These are phyloP conservation scores for Chromoteleia sp. DNA, from an alignment of 2,888 invertebrate genomes.

Conservation along the genomic window DNA sequence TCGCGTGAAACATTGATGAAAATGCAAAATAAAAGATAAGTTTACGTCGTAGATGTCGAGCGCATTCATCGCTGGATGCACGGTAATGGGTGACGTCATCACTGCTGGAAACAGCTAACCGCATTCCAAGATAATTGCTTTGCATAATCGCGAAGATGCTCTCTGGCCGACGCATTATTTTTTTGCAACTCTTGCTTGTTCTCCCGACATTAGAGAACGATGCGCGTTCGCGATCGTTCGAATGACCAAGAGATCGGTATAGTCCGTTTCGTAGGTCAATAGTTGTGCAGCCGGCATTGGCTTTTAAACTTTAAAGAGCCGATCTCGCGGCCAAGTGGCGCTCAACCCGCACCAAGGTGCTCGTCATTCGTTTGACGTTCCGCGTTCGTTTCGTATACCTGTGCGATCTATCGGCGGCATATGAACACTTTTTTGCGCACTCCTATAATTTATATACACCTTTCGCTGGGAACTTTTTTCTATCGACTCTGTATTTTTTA, in stretches of 20 bases:
- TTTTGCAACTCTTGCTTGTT: conserved; percentile 31
- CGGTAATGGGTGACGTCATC: conserved; percentile 77
- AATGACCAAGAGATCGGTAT: conserved; percentile 47
- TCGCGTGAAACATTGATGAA: conserved; percentile 12
- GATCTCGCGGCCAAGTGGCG: conserved; percentile 75
- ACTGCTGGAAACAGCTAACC: conserved; percentile 82
- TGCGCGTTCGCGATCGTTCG: conserved; percentile 11
- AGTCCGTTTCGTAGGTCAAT: conserved; percentile 74
- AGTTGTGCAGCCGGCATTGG: conserved; percentile 77
- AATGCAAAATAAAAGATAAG: conserved; percentile 14
- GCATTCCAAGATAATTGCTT: conserved; percentile 84
- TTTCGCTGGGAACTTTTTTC: no score
- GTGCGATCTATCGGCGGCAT: no score
- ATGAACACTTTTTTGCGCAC: no score
- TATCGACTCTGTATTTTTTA: no score
- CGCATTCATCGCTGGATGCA: conserved; percentile 66
- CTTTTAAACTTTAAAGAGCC: conserved; percentile 84
- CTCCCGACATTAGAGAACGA: conserved; percentile 37
- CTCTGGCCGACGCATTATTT: conserved; percentile 39
- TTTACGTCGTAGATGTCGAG: conserved; percentile 60
- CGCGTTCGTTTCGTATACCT: no score
- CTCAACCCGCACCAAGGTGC: conserved; percentile 73
- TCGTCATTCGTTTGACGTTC: background rate
- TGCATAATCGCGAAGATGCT: conserved; percentile 80
- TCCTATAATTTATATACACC: no score